These are phyloP conservation scores for Nebria brevicollis DNA, from an alignment of 2,888 invertebrate species.

Conservation along the genomic window DNA sequence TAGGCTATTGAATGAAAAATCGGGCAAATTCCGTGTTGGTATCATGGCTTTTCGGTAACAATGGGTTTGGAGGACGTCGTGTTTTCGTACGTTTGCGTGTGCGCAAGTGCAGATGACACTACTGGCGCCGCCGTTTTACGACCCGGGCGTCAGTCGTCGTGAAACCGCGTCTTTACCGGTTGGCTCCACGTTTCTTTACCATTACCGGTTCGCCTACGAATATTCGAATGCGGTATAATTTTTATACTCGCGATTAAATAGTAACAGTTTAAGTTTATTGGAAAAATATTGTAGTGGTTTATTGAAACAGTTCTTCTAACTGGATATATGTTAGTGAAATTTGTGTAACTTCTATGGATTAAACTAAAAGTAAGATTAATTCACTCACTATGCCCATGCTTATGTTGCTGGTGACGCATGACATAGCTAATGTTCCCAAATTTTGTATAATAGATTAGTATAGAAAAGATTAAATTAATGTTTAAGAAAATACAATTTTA, in stretches of 20 bases:
- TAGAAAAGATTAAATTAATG: too few relatives aligned
- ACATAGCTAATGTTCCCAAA: too few relatives aligned
- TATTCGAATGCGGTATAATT: constrained; percentile 10
- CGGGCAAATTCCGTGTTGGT: constrained; percentile 3
- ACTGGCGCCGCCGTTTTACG: constrained; percentile 9
- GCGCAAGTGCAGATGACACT: constrained; percentile 24
- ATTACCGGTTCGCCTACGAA: constrained; percentile 6
- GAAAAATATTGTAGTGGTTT: not conserved
- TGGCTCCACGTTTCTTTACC: constrained; percentile 2
- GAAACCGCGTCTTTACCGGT: constrained; percentile 14
- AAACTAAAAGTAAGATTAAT: not conserved
- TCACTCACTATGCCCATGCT: not conserved
- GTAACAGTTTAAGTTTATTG: not conserved
- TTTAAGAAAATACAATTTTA: too few relatives aligned
- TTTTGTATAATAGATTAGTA: too few relatives aligned
- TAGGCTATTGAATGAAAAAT: not conserved
- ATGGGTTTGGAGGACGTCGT: not conserved
- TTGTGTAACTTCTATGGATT: not conserved
- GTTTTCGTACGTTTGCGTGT: not conserved
- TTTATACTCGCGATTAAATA: constrained; percentile 4
- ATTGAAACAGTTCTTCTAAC: not conserved
- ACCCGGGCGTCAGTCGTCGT: constrained; percentile 21
- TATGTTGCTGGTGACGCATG: too few relatives aligned
- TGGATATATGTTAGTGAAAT: not conserved
- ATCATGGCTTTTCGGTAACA: constrained; percentile 13